phyloP scores from a whole-genome alignment of 2,888 invertebrate species.

The Tetragonula carbonaria region DNA sequence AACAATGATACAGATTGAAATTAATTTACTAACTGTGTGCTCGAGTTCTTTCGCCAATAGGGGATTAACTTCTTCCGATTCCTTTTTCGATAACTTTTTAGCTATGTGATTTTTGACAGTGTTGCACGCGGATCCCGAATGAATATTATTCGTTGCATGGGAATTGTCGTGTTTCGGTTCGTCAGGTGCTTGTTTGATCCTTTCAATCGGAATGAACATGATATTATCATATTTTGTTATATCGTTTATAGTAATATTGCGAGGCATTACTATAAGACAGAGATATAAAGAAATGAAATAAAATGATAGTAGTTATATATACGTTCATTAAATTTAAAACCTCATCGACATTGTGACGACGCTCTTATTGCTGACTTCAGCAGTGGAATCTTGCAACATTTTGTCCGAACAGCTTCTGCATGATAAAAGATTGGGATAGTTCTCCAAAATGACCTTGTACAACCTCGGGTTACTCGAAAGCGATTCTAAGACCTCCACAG shows the following conservation, averaged over 20 bases:
- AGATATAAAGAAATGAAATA: background rate
- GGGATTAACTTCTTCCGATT: conserved; percentile 77
- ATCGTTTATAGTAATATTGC: background rate
- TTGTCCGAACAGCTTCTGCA: conserved; percentile 88
- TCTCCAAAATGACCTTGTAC: conserved; percentile 89
- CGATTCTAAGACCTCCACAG: conserved; percentile 88
- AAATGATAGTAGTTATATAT: background rate
- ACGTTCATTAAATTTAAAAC: conserved; percentile 71
- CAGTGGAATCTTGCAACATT: conserved; percentile 84
- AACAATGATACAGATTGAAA: no score
- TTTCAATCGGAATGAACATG: conserved; percentile 40
- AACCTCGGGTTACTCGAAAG: conserved; percentile 87
- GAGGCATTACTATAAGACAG: background rate
- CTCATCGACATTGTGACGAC: conserved; percentile 88
- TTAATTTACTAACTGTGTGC: conserved; percentile 65
- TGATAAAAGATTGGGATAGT: conserved; percentile 89
- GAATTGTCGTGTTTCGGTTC: conserved; percentile 61
- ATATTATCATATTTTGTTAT: background rate
- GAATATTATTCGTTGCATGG: conserved; percentile 60
- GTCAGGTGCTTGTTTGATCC: conserved; percentile 79
- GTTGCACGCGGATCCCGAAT: conserved; percentile 66
- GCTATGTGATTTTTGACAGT: conserved; percentile 70
- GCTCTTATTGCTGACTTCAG: conserved; percentile 84
- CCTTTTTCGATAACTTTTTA: conserved; percentile 75
- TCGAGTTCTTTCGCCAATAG: conserved; percentile 74